Evolutionary conservation across 2,888 invertebrate species (phyloP).

Genomic region (Tenthredo mesomela): DNA sequence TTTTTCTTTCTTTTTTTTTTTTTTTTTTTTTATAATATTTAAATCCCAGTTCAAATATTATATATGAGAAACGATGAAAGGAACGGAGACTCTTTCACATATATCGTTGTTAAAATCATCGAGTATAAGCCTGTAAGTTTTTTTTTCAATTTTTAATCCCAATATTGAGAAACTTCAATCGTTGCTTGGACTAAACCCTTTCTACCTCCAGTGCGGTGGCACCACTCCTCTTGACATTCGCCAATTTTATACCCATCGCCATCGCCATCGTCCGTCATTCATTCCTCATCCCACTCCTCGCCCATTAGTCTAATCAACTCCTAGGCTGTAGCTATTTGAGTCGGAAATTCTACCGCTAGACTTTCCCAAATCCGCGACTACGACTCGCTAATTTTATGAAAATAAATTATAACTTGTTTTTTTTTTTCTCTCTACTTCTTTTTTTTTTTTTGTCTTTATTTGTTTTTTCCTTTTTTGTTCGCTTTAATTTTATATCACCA

Average conservation of each 20-base stretch:
- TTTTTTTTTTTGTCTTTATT: too few relatives aligned
- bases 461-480: background rate
- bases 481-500: background rate
- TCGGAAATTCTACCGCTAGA: conserved; percentile 14
- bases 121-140: too few relatives aligned
- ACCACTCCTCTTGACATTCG: conserved; percentile 15
- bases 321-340: background rate
- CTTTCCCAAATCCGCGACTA: background rate
- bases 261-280: conserved; percentile 38
- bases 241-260: conserved; percentile 9
- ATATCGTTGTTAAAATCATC: background rate
- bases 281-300: background rate
- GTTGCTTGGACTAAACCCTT: background rate
- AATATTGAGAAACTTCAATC: background rate
- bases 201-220: background rate
- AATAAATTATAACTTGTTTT: conserved; percentile 2
- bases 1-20: conserved; percentile 59
- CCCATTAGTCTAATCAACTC: conserved; percentile 46
- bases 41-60: conserved; percentile 43
- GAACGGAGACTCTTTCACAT: background rate
- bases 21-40: conserved; percentile 62
- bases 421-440: too few relatives aligned
- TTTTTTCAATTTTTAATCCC: background rate
- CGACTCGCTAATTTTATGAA: background rate
- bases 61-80: too few relatives aligned